These are phyloP conservation scores for Drosophila algonquin DNA, from an alignment of 2,888 invertebrate species.

Conservation along the genomic window DNA sequence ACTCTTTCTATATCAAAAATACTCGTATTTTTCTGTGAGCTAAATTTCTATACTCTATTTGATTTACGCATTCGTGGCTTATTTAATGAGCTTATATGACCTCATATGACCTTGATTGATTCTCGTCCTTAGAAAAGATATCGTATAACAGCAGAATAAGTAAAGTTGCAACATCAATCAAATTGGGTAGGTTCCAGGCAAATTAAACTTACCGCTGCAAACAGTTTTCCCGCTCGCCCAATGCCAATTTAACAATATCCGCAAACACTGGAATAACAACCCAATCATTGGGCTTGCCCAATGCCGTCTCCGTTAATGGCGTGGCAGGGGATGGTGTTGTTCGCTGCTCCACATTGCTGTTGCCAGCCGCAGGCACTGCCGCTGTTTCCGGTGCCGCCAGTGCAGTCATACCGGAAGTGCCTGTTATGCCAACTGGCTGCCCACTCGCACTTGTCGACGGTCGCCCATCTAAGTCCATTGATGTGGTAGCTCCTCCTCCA, in stretches of 20 bases:
- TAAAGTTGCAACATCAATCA: slow-evolving; percentile 28
- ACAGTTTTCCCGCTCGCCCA: slow-evolving; percentile 83
- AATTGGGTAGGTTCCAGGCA: background rate
- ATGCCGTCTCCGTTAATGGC: slow-evolving; percentile 41
- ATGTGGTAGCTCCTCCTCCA: slow-evolving; percentile 47
- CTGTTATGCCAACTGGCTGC: slow-evolving; percentile 43
- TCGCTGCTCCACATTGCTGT: slow-evolving; percentile 17
- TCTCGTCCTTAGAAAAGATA: too few relatives aligned
- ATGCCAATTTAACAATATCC: slow-evolving; percentile 84
- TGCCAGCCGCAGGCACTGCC: slow-evolving; percentile 21
- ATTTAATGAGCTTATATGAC: too few relatives aligned
- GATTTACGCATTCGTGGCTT: too few relatives aligned
- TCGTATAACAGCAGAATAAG: too few relatives aligned
- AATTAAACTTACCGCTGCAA: slow-evolving; percentile 81
- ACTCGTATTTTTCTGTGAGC: too few relatives aligned
- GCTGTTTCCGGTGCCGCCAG: slow-evolving; percentile 4
- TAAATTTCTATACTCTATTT: too few relatives aligned
- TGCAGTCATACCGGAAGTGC: slow-evolving; percentile 57
- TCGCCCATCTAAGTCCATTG: slow-evolving; percentile 40
- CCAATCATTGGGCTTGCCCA: slow-evolving; percentile 83
- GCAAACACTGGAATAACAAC: slow-evolving; percentile 84
- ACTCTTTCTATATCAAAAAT: too few relatives aligned
- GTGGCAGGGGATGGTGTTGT: slow-evolving; percentile 38
- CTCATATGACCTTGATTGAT: background rate
- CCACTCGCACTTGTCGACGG: slow-evolving; percentile 36